phyloP scores from a whole-genome alignment of 2,888 invertebrate species.

The Antheraea yamamai region DNA sequence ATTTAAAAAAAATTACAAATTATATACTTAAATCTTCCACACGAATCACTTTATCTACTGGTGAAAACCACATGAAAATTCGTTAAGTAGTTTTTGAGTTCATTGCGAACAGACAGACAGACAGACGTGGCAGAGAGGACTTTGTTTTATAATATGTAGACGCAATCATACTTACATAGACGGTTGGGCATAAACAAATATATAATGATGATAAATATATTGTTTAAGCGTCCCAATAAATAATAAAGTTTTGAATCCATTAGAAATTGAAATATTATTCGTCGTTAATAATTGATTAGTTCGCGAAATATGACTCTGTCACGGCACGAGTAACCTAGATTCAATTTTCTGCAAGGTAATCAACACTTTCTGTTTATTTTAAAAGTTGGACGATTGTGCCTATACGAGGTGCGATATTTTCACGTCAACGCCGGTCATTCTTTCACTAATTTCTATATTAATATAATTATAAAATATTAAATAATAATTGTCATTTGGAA shows the following conservation, averaged over 20 bases:
- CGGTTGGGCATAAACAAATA: not conserved
- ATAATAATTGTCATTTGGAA: too few species aligned
- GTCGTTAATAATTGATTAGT: not conserved
- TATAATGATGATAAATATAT: too few species aligned
- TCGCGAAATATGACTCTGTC: not conserved
- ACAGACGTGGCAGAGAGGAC: too few species aligned
- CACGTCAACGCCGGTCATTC: not conserved
- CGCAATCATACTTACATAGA: not conserved
- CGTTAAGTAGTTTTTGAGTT: too few species aligned
- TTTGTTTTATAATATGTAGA: not conserved
- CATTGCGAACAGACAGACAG: too few species aligned
- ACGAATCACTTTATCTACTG: too few species aligned
- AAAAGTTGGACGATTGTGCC: not conserved
- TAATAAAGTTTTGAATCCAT: not conserved
- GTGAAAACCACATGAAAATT: too few species aligned
- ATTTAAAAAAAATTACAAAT: too few species aligned
- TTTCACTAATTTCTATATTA: not conserved
- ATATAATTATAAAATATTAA: not conserved
- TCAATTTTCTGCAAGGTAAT: constrained; percentile 7
- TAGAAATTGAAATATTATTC: not conserved
- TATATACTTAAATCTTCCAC: too few species aligned
- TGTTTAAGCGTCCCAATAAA: not conserved
- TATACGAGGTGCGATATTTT: not conserved
- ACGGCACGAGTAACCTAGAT: constrained; percentile 9
- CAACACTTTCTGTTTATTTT: constrained; percentile 8